Percentiles rank a stretch among this genome's conserved stretches.
Conservation (phyloP, 2,888 invertebrate species). For the Diploptera punctata region DNA sequence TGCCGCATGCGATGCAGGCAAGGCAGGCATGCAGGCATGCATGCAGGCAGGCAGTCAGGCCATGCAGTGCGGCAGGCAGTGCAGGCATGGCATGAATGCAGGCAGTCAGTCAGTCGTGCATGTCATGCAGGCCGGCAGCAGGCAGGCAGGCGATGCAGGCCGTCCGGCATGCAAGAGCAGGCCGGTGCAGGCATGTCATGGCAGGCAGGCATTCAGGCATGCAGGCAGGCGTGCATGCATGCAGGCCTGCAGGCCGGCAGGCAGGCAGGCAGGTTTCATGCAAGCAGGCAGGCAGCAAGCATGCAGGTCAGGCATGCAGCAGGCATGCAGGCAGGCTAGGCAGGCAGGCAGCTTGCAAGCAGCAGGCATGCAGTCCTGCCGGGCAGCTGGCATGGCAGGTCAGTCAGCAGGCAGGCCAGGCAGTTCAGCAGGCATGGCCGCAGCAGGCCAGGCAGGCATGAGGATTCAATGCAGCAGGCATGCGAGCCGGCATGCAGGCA, state of each 20-base stretch:
- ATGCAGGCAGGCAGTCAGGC: slow-evolving; percentile 8
- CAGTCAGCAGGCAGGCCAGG: slow-evolving; percentile 4
- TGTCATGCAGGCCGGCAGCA: slow-evolving; percentile 1
- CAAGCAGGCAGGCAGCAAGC: slow-evolving; percentile 2
- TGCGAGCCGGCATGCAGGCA: slow-evolving; percentile 1
- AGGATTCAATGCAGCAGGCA: no score
- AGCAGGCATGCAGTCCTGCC: not conserved
- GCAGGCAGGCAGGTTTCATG: slow-evolving; percentile 9
- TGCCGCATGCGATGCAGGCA: slow-evolving; percentile 1
- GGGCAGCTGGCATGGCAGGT: not conserved
- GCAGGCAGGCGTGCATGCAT: slow-evolving; percentile 5
- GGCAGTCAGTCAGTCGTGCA: not conserved
- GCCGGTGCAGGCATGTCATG: no score
- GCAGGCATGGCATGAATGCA: not conserved
- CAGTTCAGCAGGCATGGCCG: not conserved
- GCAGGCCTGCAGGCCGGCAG: slow-evolving; percentile 2
- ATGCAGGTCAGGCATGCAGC: no score
- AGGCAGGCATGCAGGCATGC: slow-evolving; percentile 6
- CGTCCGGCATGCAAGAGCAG: not conserved
- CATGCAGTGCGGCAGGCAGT: not conserved
- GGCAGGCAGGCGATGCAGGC: slow-evolving; percentile 18
- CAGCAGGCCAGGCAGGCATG: not conserved
- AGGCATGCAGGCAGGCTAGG: slow-evolving; percentile 2
- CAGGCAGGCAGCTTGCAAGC: not conserved
- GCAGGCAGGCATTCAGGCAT: slow-evolving; percentile 13